Evolutionary conservation across 2,888 invertebrate genomes (phyloP), one percentile per base, ranked within the genome.

Genomic region (Aromia moschata): DNA sequence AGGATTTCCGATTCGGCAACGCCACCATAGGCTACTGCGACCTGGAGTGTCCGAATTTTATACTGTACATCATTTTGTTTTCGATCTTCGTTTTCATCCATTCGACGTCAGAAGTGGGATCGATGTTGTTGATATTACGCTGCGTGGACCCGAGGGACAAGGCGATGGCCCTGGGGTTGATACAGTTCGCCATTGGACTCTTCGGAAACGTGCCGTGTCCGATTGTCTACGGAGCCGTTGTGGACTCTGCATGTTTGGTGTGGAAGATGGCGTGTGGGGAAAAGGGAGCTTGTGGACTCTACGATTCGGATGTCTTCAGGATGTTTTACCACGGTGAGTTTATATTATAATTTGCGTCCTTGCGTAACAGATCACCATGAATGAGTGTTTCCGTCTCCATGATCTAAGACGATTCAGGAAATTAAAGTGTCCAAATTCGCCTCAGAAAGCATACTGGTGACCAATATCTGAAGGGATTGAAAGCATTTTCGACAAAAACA

Each of bases 201-300:
- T 94, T 96, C 82, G 95, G 94, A 70, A 96, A 95, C 82, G 94
- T 96, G 75, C 96, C 95, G 70, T 96, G 96, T 80, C 94, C 95
- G n/a, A 93, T 95, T 70, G 88, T 96, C 70, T 96, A 96, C 81
- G 96, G 95, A 60, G 92, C 93, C 38, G 93, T 95, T 2, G 92
- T 96, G 55, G 96, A 96, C 84, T 93, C 93, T 1, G 93, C 95
- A 2, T 96, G 96, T 79, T 85, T 94, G 25, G 88, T 94, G 70
- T 93, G 95, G 85, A 93, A 94, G 80, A 86, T 86, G 57, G 87
- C 91, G 1, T 94, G 94, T 78, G 91, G 90, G 40, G 85, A 90
- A 74, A 83, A 87, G 70, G 94, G 94, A 59, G 94, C 93, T 41
- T 96, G 96, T 81, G 90, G 90, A 71, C 85, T 92, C n/a, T 96